phyloP scores from a whole-genome alignment of 2,888 invertebrate species.

The Dryobotodes eremita region DNA sequence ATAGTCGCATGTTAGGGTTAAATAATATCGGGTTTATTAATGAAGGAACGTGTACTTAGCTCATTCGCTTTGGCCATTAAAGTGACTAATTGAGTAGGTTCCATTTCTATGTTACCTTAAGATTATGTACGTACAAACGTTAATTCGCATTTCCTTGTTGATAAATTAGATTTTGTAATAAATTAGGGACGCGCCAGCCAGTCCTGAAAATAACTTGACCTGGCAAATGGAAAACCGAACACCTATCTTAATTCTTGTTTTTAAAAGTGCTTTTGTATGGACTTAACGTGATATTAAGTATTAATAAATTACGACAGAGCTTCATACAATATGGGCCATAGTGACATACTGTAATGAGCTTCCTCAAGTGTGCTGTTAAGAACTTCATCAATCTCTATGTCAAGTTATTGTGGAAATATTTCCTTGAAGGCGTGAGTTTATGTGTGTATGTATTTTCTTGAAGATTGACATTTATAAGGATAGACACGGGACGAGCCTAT shows the following conservation, averaged over 20 bases:
- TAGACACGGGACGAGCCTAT: no score
- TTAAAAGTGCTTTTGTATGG: not conserved
- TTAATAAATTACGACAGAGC: no score
- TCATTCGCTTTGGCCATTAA: not conserved
- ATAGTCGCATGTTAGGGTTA: no score
- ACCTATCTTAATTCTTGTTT: not conserved
- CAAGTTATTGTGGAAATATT: not conserved
- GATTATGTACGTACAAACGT: not conserved
- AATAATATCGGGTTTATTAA: no score
- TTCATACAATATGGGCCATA: not conserved
- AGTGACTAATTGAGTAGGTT: not conserved
- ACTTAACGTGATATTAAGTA: not conserved
- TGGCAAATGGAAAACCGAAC: no score
- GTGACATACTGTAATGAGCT: not conserved
- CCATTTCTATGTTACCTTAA: no score
- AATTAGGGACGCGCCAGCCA: not conserved
- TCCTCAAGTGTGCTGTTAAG: not conserved
- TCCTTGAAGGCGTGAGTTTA: not conserved
- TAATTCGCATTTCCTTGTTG: slow-evolving; percentile 5
- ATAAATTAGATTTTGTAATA: not conserved
- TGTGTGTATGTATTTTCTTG: no score
- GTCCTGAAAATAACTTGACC: not conserved
- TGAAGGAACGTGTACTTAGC: no score
- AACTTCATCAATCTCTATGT: slow-evolving; percentile 4
- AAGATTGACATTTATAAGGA: no score